Base-by-base conservation (phyloP, 2,113 vertebrate genomes). In the Esox niger region DNA sequence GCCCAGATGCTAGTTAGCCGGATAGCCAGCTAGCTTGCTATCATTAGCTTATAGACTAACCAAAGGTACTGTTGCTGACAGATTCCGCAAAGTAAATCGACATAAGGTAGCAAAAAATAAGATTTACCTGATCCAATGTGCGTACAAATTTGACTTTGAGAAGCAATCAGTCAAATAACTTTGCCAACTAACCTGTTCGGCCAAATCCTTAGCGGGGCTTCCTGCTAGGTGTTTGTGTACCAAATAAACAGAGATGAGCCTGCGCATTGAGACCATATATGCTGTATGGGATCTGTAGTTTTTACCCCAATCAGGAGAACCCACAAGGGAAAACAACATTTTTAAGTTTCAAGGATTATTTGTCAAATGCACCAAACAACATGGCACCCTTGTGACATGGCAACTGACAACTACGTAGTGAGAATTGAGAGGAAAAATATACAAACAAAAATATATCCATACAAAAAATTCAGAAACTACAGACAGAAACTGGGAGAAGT, bases 121-220 rank as follows among this genome's bases (percentile, higher is more conserved):
- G 56, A 2, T 63, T 0, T 64, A 11, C 31, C 69, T 20, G 31
- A 20, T 33, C 17, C 0, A 2, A 0, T 4, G 15, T 20, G n/a
- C 35, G 20, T 15, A 61, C 32, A 56, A n/a, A 26, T 1, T 27
- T 17, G 70, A 68, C 0, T 9, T 43, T n/a, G 10, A 60, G 76
- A 79, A 69, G n/a, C 60, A 7, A 60, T 58, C 71, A 73, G 23
- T 60, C 7, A 68, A 78, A 13, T 79, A 84, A 88, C 80, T 88
- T 88, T 90, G 88, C 85, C 84, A 79, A 67, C 68, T 63, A 68
- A 83, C 77, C 83, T 81, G 82, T 82, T 85, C 79, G 75, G 64
- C 67, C 78, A 81, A 46, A 82, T 81, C 75, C 83, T 61, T 63
- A 81, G 77, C 43, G 29, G 1, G 72, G 82, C 86, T 90, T 90